Base-by-base conservation (phyloP, 2,113 vertebrate genomes). In the Ardeotis arabs region DNA sequence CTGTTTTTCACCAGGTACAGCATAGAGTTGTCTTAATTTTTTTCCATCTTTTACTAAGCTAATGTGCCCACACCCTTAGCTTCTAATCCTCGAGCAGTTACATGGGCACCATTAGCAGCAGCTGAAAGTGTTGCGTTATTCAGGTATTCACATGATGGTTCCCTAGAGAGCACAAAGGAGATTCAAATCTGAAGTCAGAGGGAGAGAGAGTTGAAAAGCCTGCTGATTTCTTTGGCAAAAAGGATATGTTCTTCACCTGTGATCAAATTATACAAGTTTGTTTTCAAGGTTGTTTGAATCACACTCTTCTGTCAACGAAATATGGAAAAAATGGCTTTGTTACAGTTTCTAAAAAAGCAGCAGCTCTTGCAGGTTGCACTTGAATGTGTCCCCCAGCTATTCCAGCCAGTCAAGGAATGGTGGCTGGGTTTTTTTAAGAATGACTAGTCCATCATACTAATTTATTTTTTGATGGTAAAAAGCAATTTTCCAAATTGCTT, bases 61-160 rank as follows among this genome's bases (percentile, higher is more conserved):
- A 50, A 13, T 1, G 1, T 72, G 25, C 55, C 45, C 15, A 44
- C 0, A 0, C 28, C 24, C n/a, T 69, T 44, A 49, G 24, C 41
- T 74, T 92, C 52, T 84, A 70, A 69, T 67, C 50, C 44, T 70
- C 63, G 20, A 84, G 41, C 28, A 50, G 24, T 69, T 90, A 47
- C 8, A 18, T 21, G 22, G 29, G n/a, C 20, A 20, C 28, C 3
- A 1, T 66, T 81, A 74, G 45, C 66, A 90, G 35, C 58, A 76
- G 29, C 62, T 72, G n/a, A 37, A 84, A 64, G 33, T 24, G 7
- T 60, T 85, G 31, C 2, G 7, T 84, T 75, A 25, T 85, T 92
- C 60, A 75, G 35, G 11, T 85, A 55, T 72, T 85, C 39, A 12
- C 39, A 11, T 52, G 49, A 59, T 64, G 70, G 52, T 75, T 93